A percentile compares a stretch with the other conserved stretches of the same genome.
Evolutionary conservation across 2,797 vertebrate species (phyloP).

Genomic region (Liparis tanakae): DNA sequence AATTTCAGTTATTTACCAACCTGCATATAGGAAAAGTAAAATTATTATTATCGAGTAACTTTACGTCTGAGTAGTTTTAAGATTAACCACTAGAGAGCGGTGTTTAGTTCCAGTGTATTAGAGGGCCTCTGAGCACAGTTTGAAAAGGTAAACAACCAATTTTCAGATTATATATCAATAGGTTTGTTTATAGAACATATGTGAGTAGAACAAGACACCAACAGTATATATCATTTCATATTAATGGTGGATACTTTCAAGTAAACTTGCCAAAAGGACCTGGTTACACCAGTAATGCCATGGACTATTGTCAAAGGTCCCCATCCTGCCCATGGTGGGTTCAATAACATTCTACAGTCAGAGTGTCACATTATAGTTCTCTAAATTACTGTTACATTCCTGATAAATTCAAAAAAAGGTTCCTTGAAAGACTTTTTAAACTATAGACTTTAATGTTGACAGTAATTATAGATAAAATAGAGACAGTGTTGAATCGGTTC

Average conservation of each 20-base stretch:
- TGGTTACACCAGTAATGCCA: too few species aligned
- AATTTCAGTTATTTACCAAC: background rate
- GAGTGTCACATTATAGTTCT: too few species aligned
- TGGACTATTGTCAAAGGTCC: too few species aligned
- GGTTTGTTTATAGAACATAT: background rate
- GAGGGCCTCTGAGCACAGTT: background rate
- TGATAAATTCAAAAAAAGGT: too few species aligned
- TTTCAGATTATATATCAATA: background rate
- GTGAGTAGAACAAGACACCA: too few species aligned
- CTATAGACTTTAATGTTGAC: too few species aligned
- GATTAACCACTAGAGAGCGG: constrained; percentile 60
- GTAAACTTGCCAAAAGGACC: background rate
- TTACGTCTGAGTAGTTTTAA: constrained; percentile 4
- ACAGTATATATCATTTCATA: background rate
- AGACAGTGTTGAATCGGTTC: too few species aligned
- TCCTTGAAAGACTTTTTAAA: too few species aligned
- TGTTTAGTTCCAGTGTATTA: constrained; percentile 22
- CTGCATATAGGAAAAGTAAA: background rate
- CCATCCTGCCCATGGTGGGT: too few species aligned
- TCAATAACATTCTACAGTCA: too few species aligned
- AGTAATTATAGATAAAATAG: too few species aligned
- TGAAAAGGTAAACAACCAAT: background rate
- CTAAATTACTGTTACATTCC: too few species aligned
- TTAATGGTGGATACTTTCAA: background rate
- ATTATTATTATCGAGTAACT: background rate